phyloP scores from a whole-genome alignment of 2,888 invertebrate species.

The Steinernema carpocapsae region DNA sequence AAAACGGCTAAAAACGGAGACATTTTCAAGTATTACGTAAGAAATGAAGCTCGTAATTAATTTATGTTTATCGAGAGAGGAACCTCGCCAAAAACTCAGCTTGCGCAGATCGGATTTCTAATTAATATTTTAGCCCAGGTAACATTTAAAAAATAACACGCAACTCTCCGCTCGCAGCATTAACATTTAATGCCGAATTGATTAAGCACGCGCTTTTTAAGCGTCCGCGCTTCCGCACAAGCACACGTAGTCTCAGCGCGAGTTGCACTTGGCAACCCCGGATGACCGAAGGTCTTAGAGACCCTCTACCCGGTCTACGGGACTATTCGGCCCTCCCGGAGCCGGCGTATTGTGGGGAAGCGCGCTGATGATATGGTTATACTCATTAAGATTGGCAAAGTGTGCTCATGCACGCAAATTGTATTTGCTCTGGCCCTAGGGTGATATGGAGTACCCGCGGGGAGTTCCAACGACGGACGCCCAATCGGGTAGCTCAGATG shows the following conservation, averaged over 20 bases:
- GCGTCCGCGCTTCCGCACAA: not conserved
- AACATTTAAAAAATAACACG: not conserved
- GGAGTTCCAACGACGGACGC: not conserved
- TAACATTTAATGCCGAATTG: conserved; percentile 30
- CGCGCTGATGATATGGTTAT: conserved; percentile 10
- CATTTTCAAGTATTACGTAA: too few species aligned
- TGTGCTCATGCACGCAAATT: conserved; percentile 34
- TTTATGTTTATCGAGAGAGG: too few species aligned
- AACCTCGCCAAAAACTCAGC: too few species aligned
- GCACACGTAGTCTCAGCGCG: not conserved
- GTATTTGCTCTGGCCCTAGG: conserved; percentile 13
- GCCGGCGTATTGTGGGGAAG: too few species aligned
- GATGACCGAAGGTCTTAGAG: not conserved
- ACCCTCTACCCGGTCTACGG: too few species aligned
- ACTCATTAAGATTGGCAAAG: conserved; percentile 7
- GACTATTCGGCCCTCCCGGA: too few species aligned
- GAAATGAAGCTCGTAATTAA: too few species aligned
- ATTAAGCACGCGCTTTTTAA: not conserved
- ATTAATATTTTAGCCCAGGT: not conserved
- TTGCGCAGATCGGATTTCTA: not conserved
- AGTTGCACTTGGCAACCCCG: not conserved
- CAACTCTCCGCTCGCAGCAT: not conserved
- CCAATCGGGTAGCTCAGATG: not conserved
- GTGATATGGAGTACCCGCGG: conserved; percentile 23
- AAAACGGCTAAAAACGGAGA: too few species aligned